These are phyloP conservation scores for Brachionus manjavacas DNA, from an alignment of 1,140 invertebrate species.

Conservation along the genomic window DNA sequence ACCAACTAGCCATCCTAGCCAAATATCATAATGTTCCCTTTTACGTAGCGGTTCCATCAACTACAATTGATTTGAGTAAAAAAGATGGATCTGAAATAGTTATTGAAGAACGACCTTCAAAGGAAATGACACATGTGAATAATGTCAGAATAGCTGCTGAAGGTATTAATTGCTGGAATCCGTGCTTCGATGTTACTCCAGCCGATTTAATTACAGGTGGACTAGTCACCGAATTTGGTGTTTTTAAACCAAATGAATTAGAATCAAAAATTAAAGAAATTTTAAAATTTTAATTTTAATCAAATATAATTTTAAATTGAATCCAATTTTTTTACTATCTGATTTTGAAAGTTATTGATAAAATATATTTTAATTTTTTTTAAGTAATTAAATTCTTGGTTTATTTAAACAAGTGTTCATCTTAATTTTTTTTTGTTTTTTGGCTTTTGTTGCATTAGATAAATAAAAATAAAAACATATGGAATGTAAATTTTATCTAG, in stretches of 20 bases:
- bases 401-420: neutral
- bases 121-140: constrained; percentile 82
- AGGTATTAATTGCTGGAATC: constrained; percentile 92
- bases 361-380: neutral
- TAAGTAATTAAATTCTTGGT: neutral
- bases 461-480: neutral
- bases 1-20: constrained; percentile 82
- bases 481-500: neutral
- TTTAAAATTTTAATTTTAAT: neutral
- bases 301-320: neutral
- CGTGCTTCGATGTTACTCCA: constrained; percentile 97
- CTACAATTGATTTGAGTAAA: constrained; percentile 79
- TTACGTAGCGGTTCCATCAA: constrained; percentile 86
- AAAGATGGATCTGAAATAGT: constrained; percentile 75
- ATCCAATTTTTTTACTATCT: too few species aligned
- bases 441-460: neutral
- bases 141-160: constrained; percentile 75
- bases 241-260: constrained; percentile 65
- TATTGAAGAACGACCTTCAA: constrained; percentile 83
- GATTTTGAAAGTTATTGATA: too few species aligned
- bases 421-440: neutral
- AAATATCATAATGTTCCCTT: constrained; percentile 87
- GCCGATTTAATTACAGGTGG: constrained; percentile 82
- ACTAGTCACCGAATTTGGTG: constrained; percentile 89
- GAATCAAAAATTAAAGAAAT: constrained; percentile 40